These are phyloP conservation scores for Urocitellus parryii DNA, from an alignment of 2,113 vertebrate genomes.

Conservation along the genomic window DNA sequence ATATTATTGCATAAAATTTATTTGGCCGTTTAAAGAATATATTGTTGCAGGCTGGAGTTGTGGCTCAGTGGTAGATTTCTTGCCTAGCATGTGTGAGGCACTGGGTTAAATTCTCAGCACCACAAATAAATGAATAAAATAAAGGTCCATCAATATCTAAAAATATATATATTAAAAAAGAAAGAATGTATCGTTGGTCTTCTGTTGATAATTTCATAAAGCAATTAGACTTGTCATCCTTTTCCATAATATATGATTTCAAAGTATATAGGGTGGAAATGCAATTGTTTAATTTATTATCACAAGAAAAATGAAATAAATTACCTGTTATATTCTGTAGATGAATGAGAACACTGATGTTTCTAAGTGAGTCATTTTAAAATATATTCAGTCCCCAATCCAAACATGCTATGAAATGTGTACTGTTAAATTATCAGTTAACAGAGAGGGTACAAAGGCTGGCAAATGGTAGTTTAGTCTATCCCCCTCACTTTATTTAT, in stretches of 20 bases:
- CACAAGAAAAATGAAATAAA: slow-evolving; percentile 2
- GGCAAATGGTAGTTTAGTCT: not conserved
- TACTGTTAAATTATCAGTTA: not conserved
- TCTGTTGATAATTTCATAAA: not conserved
- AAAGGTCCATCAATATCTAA: too few species aligned
- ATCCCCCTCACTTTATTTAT: not conserved
- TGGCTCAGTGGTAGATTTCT: too few species aligned
- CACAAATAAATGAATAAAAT: too few species aligned
- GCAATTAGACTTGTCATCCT: not conserved
- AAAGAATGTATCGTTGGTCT: not conserved
- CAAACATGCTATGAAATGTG: not conserved
- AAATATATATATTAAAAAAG: too few species aligned
- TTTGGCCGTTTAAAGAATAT: not conserved
- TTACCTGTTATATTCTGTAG: not conserved
- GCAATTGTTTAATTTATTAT: not conserved
- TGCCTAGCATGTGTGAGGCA: too few species aligned
- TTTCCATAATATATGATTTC: not conserved
- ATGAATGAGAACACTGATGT: not conserved
- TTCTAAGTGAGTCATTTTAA: slow-evolving; percentile 22
- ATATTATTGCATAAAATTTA: not conserved
- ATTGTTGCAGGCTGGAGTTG: too few species aligned
- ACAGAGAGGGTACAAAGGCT: not conserved
- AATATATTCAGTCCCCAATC: not conserved
- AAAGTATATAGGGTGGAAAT: not conserved
- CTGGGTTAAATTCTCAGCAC: too few species aligned